Base-by-base conservation (phyloP, 2,888 invertebrate genomes). In the Dolichopus griseipennis region DNA sequence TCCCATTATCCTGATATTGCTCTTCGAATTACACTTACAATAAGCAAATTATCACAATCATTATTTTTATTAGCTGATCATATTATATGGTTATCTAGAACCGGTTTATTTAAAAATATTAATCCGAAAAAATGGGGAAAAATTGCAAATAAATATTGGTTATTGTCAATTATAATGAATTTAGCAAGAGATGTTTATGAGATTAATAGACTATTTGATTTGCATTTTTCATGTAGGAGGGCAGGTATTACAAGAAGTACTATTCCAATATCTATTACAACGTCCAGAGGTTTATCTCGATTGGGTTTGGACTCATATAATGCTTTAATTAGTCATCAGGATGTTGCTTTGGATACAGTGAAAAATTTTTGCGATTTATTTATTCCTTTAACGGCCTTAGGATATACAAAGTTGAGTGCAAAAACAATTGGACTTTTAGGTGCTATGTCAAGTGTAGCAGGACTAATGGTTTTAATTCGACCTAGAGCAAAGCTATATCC, bases 331-430 rank as follows among this genome's bases (percentile, higher is more conserved):
- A 75, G 74, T 0, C 80, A 87, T 75, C 87, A 87, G 75, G 88
- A 89, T 78, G 83, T 95, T 12, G 84, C 91, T 69, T 84, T 94
- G 71, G 95, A 96, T 81, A 89, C 91, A 1, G 76, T 92, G 7
- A 95, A 93, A 79, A 95, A 96, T 83, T 81, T 86, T 10, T 93
- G 93, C 82, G 95, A 96, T 80, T 80, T 95, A 68, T 90, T 93
- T 74, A 90, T 96, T 76, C 95, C 95, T 0, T 81, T 95, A 71
- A 88, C 91, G 69, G 88, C 90, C 8, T 82, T 95, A 72, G 93
- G 93, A 1, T 88, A 90, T 76, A 85, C 90, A 0, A 90, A 88
- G 73, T 79, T 94, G 12, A 90, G 90, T 70, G 90, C 94, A 0
- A 89, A 91, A 69, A 84, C 87, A 27, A 85, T 94, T 68, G 95